Percentiles rank a stretch among this genome's conserved stretches.
phyloP scores from a whole-genome alignment of 2,113 vertebrate species.

The Cichladusa arquata region DNA sequence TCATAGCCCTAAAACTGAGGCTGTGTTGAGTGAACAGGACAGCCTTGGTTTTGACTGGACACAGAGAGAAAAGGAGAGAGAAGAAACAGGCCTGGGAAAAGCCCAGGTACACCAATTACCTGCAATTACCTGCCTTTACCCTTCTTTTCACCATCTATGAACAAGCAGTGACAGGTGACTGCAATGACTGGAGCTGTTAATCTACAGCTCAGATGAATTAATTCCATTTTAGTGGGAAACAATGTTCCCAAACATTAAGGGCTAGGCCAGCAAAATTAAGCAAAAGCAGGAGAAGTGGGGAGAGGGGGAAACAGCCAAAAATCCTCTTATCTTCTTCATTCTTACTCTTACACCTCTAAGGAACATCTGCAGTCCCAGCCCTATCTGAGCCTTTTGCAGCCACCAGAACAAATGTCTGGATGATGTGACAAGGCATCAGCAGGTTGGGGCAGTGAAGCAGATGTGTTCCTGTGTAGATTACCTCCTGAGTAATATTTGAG shows the following conservation, averaged over 20 bases:
- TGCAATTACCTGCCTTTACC: conserved; percentile 22
- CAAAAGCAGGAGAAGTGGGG: neutral
- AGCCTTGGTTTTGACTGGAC: neutral
- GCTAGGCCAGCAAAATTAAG: neutral
- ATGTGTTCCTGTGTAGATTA: neutral
- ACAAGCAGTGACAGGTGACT: conserved; percentile 20
- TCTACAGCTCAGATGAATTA: neutral
- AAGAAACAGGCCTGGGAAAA: conserved; percentile 33
- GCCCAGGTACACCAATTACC: neutral
- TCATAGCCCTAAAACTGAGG: neutral
- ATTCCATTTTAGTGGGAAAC: neutral
- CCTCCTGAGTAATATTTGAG: neutral
- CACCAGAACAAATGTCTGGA: neutral
- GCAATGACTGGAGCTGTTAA: neutral
- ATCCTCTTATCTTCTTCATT: neutral
- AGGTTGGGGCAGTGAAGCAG: neutral
- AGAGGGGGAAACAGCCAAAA: neutral
- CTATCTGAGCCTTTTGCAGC: neutral
- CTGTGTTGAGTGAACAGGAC: neutral
- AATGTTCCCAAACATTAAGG: neutral
- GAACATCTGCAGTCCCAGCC: neutral
- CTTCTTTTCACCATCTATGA: conserved; percentile 8
- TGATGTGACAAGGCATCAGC: neutral
- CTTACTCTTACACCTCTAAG: neutral
- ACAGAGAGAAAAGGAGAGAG: neutral